Evolutionary conservation across 2,888 invertebrate genomes (phyloP), one percentile per base, ranked within the genome.

Genomic region (Dyspetes luteomarginatus): DNA sequence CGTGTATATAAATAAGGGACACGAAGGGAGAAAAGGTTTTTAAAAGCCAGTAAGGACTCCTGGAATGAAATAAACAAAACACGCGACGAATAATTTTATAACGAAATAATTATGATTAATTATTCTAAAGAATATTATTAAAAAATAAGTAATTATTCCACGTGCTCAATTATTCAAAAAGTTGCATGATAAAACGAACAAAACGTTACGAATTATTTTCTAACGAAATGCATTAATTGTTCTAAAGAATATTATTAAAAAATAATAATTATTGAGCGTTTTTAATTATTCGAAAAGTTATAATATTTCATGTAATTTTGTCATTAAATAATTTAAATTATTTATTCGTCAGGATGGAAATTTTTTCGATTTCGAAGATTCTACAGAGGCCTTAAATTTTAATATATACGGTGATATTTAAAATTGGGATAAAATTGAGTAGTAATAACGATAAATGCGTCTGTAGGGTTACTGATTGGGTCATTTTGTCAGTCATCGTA

Each of bases 401-500:
- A n/a, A n/a, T n/a, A n/a, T n/a, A n/a, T n/a, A n/a, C n/a, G n/a
- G n/a, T n/a, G n/a, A n/a, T n/a, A n/a, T n/a, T n/a, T n/a, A 69
- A 58, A 28, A 45, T 56, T 3, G 28, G 1, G n/a, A 69, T 58
- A 58, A 58, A 67, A 58, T 28, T n/a, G n/a, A n/a, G n/a, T 15
- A 17, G 1, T 19, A 17, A 1, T 7, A 52, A 9, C 41, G 30
- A 58, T 80, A 80, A 80, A 60, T 75, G 60, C 55, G 71, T 80
- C 75, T 30, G 28, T 50, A 1, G 19, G 17, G 45, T 60, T 28
- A 15, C 67, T 69, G 72, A 77, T 68, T 69, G 26, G 64, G 50
- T 64, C 22, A 50, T 64, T 77, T 73, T 26, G 56, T 81, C 77
- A 77, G 41, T 81, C 69, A 58, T 73, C 68, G 28, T 62, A 26